Percentiles rank a stretch among this genome's conserved stretches.
These are phyloP conservation scores for Bufotes viridis DNA, from an alignment of 2,797 vertebrate species.

Conservation along the genomic window DNA sequence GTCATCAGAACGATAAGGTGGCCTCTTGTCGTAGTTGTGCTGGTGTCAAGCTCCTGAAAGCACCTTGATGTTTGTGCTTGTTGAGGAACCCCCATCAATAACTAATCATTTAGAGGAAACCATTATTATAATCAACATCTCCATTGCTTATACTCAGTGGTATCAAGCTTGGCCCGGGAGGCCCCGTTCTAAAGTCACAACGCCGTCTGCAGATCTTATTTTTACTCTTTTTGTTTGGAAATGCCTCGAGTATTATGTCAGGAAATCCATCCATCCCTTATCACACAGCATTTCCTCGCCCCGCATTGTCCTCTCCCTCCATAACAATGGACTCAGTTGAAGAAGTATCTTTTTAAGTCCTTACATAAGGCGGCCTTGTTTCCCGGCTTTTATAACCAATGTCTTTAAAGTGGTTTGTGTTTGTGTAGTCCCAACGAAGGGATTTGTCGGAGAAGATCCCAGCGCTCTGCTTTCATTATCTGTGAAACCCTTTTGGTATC, in stretches of 20 bases:
- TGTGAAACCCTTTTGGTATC: background rate
- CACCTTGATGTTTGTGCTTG: background rate
- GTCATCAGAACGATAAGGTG: background rate
- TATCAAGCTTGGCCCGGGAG: background rate
- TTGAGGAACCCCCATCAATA: background rate
- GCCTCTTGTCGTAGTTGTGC: no score
- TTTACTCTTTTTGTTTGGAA: background rate
- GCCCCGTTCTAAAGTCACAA: background rate
- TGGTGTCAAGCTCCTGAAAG: no score
- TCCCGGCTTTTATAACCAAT: constrained; percentile 6
- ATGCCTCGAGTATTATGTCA: background rate
- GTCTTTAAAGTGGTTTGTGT: constrained; percentile 29
- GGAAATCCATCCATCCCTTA: constrained; percentile 24
- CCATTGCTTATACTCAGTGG: background rate
- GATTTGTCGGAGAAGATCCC: background rate
- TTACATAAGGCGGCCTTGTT: constrained; percentile 28
- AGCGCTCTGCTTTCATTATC: background rate
- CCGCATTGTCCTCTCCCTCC: background rate
- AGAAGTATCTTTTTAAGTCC: constrained; percentile 13
- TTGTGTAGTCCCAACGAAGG: background rate
- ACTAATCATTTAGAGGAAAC: background rate
- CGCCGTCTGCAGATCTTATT: background rate
- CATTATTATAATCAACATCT: background rate
- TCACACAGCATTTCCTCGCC: constrained; percentile 24
- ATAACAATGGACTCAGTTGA: constrained; percentile 21